These are phyloP conservation scores for Thripadectes ignobilis DNA, from an alignment of 2,797 vertebrate species.

Conservation along the genomic window DNA sequence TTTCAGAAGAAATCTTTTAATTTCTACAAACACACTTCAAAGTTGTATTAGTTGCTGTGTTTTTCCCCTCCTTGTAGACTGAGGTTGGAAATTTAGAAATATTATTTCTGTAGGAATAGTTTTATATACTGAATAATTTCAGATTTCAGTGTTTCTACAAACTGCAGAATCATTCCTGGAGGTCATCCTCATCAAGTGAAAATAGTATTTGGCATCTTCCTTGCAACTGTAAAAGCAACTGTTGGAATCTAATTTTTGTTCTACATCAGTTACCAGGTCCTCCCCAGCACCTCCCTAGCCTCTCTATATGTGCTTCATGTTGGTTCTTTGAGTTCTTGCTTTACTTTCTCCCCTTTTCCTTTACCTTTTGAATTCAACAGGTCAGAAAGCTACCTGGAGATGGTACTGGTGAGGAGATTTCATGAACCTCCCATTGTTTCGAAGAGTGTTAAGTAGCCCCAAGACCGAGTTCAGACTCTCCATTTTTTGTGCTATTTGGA, in stretches of 20 bases:
- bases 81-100: not conserved
- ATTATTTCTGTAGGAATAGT: not conserved
- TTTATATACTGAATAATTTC: not conserved
- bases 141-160: not conserved
- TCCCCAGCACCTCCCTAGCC: not conserved
- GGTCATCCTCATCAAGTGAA: not conserved
- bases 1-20: not conserved
- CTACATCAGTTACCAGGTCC: not conserved
- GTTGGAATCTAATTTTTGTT: not conserved
- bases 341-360: not conserved
- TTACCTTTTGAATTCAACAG: not conserved
- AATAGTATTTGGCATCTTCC: not conserved
- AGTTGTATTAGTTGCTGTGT: not conserved
- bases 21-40: not conserved
- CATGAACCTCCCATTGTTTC: not conserved
- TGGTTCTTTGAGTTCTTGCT: not conserved
- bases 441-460: rapidly evolving
- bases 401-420: not conserved
- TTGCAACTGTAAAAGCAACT: not conserved
- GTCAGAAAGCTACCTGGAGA: not conserved
- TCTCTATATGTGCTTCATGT: not conserved
- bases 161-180: not conserved
- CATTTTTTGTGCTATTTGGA: not conserved
- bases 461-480: not conserved
- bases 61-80: not conserved